Evolutionary conservation across 2,888 invertebrate species (phyloP).

Genomic region (Microctonus hyperodae): DNA sequence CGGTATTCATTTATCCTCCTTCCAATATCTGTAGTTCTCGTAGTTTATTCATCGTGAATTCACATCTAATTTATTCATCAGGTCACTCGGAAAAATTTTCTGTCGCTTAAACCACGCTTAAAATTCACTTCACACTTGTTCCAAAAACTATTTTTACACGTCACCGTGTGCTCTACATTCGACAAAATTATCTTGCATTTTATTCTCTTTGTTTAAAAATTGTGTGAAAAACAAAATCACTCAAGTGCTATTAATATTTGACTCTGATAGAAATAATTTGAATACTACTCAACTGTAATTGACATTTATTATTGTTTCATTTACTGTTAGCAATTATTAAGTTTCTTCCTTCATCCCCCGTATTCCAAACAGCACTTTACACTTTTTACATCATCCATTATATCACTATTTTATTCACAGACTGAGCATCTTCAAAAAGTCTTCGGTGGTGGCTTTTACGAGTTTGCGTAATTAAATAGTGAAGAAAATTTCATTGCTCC

Average conservation of each 20-base stretch:
- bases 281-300: background rate
- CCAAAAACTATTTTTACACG: background rate
- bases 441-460: background rate
- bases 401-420: too few species aligned
- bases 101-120: background rate
- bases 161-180: background rate
- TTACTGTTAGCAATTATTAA: background rate
- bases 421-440: background rate
- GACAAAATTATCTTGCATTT: background rate
- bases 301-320: background rate
- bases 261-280: background rate
- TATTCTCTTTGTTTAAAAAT: background rate
- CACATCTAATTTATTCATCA: conserved; percentile 1
- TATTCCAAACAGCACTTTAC: too few species aligned
- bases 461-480: background rate
- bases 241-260: too few species aligned
- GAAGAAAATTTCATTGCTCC: background rate
- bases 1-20: background rate
- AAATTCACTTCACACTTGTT: background rate
- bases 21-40: background rate
- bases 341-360: too few species aligned
- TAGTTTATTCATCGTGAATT: conserved; percentile 1
- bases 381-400: too few species aligned
- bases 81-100: background rate
- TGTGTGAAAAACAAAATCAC: too few species aligned